Percentiles rank a stretch among this genome's conserved stretches.
Evolutionary conservation across 2,113 vertebrate species (phyloP).

Genomic region (Ginglymostoma cirratum): DNA sequence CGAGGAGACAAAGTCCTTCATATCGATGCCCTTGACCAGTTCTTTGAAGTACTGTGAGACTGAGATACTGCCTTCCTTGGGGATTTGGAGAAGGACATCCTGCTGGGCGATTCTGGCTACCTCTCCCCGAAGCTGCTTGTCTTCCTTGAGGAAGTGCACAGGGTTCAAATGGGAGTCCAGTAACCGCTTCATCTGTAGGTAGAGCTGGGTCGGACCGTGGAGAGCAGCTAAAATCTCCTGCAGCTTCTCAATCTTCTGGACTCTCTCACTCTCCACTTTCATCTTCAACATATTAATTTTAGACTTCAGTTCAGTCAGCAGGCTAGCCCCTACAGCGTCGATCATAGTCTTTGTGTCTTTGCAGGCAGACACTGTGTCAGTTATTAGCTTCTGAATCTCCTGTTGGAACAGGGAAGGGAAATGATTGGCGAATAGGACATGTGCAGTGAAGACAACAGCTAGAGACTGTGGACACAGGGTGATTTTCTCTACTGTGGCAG

Average conservation of each 20-base stretch:
- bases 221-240: neutral
- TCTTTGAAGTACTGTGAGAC: neutral
- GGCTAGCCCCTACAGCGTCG: neutral
- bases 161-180: neutral
- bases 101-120: neutral
- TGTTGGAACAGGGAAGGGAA: neutral
- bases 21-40: constrained; percentile 2
- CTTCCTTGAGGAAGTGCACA: neutral
- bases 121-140: neutral
- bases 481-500: neutral
- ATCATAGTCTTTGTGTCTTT: neutral
- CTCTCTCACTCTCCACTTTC: neutral
- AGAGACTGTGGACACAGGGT: neutral
- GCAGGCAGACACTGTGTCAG: neutral
- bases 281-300: neutral
- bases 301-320: neutral
- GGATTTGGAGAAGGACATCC: neutral
- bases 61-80: neutral
- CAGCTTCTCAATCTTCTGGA: neutral
- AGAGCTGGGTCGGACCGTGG: neutral
- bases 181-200: constrained; percentile 21
- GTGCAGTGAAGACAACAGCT: no score
- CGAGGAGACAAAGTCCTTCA: neutral
- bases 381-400: neutral
- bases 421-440: neutral